Base-by-base conservation (phyloP, 2,113 vertebrate species). In the Megaptera novaeangliae region DNA sequence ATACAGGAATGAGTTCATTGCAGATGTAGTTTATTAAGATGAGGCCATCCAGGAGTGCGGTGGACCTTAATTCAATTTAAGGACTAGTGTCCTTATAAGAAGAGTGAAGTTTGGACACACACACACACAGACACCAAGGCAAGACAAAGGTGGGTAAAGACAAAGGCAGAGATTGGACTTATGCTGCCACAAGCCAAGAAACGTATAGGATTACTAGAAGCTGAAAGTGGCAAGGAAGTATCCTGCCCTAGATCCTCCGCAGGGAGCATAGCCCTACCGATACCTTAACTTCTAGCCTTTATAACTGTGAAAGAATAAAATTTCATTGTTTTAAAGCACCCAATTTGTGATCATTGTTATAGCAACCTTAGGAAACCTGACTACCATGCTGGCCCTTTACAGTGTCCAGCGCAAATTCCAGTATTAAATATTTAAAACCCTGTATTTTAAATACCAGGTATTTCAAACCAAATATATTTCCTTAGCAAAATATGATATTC, bases 171-270 rank as follows among this genome's bases (percentile, higher is more conserved):
- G 41, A 10, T 14, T 72, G 20, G 11, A 34, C 39, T 44, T 74
- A 80, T 25, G 7, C 25, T 55, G 8, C 13, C 7, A 75, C 6
- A 69, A 77, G 2, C 72, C n/a, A 72, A 39, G 13, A 29, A 44
- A n/a, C 3, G 29, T 3, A n/a, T 15, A 72, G 41, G 7, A 1
- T 23, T 85, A 39, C 3, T 23, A 34, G 66, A 81, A 87, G 0
- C 15, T 57, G 29, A 25, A 82, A 71, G 34, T 29, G 2, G 1
- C 31, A 88, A 29, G 17, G 23, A 61, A 57, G 10, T 1, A 78
- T 64, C 18, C 2, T 69, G 0, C 5, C 27, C 7, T 34, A 14
- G 4, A 88, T 2, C 5, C 11, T 69, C 34, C 20, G 17, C 36
- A 44, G 7, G 0, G 15, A 77, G 18, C 63, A 41, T 21, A 20